phyloP scores from a whole-genome alignment of 1,140 invertebrate genomes.

The Aphis gossypii region DNA sequence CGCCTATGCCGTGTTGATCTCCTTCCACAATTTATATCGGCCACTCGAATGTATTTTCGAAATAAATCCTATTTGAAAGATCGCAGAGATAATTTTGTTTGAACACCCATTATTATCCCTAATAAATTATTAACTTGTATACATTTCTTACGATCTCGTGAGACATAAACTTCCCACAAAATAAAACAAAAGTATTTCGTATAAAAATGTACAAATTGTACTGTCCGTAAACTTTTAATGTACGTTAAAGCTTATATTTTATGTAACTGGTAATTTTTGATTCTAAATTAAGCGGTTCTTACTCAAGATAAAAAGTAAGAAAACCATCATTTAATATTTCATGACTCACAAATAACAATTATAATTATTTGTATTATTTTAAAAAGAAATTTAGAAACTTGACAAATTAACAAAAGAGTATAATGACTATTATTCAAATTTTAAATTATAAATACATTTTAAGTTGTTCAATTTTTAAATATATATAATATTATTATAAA shows the following conservation, averaged over 20 bases:
- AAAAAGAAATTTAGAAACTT: background rate
- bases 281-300: background rate
- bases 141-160: conserved; percentile 1
- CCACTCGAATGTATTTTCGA: conserved; percentile 23
- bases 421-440: background rate
- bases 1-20: background rate
- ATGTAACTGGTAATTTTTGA: background rate
- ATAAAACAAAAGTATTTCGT: conserved; percentile 28
- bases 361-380: background rate
- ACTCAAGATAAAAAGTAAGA: background rate
- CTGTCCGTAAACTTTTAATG: background rate
- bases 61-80: conserved; percentile 47
- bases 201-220: background rate
- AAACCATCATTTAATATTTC: background rate
- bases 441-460: background rate
- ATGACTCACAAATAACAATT: background rate
- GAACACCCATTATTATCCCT: conserved; percentile 48
- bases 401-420: background rate
- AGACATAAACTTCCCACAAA: conserved; percentile 5
- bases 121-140: conserved; percentile 47
- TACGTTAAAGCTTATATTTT: background rate
- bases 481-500: no score
- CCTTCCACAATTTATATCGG: conserved; percentile 7
- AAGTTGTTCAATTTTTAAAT: background rate
- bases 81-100: conserved; percentile 47